Evolutionary conservation across 1,140 invertebrate genomes (phyloP).

Genomic region (Kradibia gibbosae): DNA sequence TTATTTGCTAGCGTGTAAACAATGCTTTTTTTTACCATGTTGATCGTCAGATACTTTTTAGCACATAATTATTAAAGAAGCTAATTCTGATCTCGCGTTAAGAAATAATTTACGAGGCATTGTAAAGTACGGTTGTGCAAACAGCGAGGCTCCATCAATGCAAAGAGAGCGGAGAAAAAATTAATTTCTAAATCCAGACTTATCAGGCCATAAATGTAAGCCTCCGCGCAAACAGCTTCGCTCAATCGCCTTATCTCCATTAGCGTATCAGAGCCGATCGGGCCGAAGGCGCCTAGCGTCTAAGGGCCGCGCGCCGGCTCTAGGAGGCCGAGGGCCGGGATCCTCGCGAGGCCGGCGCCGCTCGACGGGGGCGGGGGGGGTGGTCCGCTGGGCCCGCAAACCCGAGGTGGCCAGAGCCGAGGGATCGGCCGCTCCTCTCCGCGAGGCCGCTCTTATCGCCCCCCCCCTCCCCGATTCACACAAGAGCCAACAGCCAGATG

Average conservation of each 20-base stretch:
- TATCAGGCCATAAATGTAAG: constrained; percentile 16
- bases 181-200: constrained; percentile 21
- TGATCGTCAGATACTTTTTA: neutral
- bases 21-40: neutral
- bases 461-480: constrained; percentile 71
- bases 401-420: neutral
- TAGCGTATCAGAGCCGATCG: neutral
- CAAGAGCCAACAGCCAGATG: constrained; percentile 65
- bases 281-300: neutral
- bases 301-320: neutral
- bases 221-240: neutral
- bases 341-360: too few species aligned
- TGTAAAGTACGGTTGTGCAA: neutral
- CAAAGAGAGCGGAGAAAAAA: neutral
- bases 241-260: constrained; percentile 9
- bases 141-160: neutral
- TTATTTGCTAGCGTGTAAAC: neutral
- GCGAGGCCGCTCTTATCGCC: constrained; percentile 64
- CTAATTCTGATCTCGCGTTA: neutral
- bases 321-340: neutral
- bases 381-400: too few species aligned
- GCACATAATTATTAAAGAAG: neutral
- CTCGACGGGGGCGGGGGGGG: neutral
- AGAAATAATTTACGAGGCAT: neutral
- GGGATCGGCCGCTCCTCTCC: too few species aligned